Conservation (phyloP, 2,888 invertebrate species). For the Ichneumon xanthorius region DNA sequence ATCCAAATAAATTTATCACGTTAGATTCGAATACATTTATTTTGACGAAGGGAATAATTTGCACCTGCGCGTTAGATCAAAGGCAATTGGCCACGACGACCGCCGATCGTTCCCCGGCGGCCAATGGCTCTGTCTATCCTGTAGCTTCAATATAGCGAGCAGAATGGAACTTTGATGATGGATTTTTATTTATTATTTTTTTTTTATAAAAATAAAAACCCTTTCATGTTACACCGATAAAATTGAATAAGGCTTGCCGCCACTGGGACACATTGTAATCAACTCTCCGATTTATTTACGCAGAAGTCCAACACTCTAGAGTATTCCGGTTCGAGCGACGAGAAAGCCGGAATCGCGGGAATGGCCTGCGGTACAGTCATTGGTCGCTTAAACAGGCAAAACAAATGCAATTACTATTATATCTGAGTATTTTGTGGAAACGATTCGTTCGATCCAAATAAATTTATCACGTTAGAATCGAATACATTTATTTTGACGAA, state of each 20-base stretch:
- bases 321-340: background rate
- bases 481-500: too few species aligned
- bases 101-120: too few species aligned
- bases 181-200: too few species aligned
- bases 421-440: background rate
- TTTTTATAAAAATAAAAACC: background rate
- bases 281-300: slow-evolving; percentile 73
- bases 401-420: background rate
- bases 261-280: slow-evolving; percentile 72
- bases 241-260: slow-evolving; percentile 69
- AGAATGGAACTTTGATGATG: too few species aligned
- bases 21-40: too few species aligned
- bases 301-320: slow-evolving; percentile 38
- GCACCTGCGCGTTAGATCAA: too few species aligned
- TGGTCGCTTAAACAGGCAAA: background rate
- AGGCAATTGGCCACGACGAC: too few species aligned
- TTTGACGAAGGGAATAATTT: too few species aligned
- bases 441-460: background rate
- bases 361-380: background rate
- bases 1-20: too few species aligned
- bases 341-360: background rate
- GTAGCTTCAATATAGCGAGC: too few species aligned
- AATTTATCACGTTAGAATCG: too few species aligned
- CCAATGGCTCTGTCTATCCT: too few species aligned
- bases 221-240: slow-evolving; percentile 1